Evolutionary conservation across 2,888 invertebrate species (phyloP).

Genomic region (Standfussiana lucernea): DNA sequence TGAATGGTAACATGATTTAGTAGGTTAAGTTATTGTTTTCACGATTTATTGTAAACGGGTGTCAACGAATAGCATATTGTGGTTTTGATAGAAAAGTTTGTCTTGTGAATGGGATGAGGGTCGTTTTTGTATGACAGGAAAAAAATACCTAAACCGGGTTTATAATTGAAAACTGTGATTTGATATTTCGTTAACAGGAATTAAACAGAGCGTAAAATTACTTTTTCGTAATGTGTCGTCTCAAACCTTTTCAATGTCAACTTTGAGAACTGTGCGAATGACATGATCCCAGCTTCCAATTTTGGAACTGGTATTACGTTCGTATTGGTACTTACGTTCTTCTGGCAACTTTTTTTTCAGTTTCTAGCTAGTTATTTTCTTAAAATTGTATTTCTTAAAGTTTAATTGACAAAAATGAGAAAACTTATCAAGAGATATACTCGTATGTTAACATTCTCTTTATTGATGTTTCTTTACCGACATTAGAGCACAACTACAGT

Average conservation of each 20-base stretch:
- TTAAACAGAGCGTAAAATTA: constrained; percentile 53
- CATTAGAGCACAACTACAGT: not conserved
- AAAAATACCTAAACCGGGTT: constrained; percentile 31
- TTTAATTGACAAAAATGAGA: not conserved
- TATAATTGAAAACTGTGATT: constrained; percentile 53
- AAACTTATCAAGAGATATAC: not conserved
- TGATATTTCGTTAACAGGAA: constrained; percentile 13
- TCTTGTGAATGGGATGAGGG: constrained; percentile 57
- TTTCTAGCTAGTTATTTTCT: not conserved
- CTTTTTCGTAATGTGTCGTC: constrained; percentile 14
- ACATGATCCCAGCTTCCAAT: not conserved
- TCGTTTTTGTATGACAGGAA: constrained; percentile 23
- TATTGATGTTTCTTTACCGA: not conserved
- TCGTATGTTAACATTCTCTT: not conserved
- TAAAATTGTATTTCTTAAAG: not conserved
- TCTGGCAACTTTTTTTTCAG: not conserved
- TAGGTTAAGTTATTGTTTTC: constrained; percentile 79
- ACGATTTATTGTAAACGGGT: constrained; percentile 84
- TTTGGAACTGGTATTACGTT: not conserved
- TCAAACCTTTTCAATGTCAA: constrained; percentile 6
- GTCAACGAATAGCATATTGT: constrained; percentile 72
- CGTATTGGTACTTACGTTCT: not conserved
- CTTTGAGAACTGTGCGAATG: not conserved
- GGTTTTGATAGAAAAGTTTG: constrained; percentile 74
- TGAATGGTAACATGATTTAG: constrained; percentile 89